Conservation (phyloP, 1,140 invertebrate species). For the Stenopsyche tienmushanensis region DNA sequence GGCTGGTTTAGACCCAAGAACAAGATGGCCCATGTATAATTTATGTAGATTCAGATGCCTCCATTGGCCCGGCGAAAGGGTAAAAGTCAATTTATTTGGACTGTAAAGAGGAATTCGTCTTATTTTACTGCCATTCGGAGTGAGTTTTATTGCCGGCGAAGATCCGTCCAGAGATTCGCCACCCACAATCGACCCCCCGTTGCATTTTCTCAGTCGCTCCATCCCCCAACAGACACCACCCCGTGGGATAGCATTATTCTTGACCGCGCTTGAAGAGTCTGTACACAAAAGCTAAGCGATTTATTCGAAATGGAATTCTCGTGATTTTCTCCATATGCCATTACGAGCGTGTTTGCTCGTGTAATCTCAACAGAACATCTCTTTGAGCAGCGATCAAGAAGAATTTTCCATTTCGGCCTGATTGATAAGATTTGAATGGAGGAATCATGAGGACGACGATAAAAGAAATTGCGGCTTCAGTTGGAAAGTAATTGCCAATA, state of each 20-base stretch:
- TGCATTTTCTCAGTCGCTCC: background rate
- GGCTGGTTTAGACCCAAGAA: background rate
- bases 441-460: no score
- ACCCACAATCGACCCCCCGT: background rate
- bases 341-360: no score
- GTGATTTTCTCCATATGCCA: no score
- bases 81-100: slow-evolving; percentile 22
- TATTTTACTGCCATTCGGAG: slow-evolving; percentile 11
- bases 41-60: slow-evolving; percentile 6
- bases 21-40: slow-evolving; percentile 16
- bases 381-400: no score
- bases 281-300: background rate
- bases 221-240: background rate
- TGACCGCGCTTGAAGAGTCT: background rate
- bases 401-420: no score
- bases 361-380: no score
- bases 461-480: no score
- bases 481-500: no score
- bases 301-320: background rate
- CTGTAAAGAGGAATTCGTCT: slow-evolving; percentile 18
- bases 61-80: slow-evolving; percentile 7
- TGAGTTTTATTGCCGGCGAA: slow-evolving; percentile 1
- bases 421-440: no score
- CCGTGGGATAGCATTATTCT: background rate
- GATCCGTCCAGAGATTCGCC: slow-evolving; percentile 3